Evolutionary conservation across 1,140 invertebrate species (phyloP), one percentile per base, ranked within the genome.

Genomic region (Cyrtorhinus lividipennis): DNA sequence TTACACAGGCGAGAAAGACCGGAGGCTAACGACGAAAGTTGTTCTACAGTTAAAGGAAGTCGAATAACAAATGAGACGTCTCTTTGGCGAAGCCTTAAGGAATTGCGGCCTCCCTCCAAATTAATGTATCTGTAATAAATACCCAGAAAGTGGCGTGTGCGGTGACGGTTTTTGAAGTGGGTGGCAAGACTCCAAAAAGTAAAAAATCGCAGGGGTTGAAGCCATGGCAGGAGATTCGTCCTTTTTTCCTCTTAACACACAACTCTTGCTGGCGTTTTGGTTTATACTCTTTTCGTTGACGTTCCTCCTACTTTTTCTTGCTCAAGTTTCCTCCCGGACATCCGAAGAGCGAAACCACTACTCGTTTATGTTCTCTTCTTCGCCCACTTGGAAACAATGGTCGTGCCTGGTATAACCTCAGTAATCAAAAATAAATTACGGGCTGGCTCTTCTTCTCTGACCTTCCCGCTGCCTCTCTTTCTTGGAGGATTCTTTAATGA

Each of bases 51-150:
- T 24, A 24, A 24, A 57, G 56, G 56, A 57, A 57, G 56, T 57
- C 56, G 56, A 57, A 57, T 57, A 57, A 57, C 18, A 57, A 57
- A 57, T 57, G 56, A 57, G 56, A 57, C 56, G 56, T 57, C 56
- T 15, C 30, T 15, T 15, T 38, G 5, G n/a, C 56, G n/a, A 24
- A 57, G 20, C 56, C 15, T 57, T 38, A 15, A 38, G 24, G 56
- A 57, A 13, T 57, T 57, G 56, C 24, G 56, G 56, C n/a, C n/a
- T n/a, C n/a, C 56, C 56, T 57, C 56, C 24, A 57, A 57, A 57
- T 57, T 57, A 57, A 57, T 57, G 56, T 57, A 57, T 57, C 56
- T 57, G 56, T 57, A 57, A 57, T 57, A 57, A 57, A 57, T 57
- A 57, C 18, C 24, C 20, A 24, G n/a, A n/a, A n/a, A n/a, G 18